Base-by-base conservation (phyloP, 2,888 invertebrate genomes). In the Leptogaster cylindrica region DNA sequence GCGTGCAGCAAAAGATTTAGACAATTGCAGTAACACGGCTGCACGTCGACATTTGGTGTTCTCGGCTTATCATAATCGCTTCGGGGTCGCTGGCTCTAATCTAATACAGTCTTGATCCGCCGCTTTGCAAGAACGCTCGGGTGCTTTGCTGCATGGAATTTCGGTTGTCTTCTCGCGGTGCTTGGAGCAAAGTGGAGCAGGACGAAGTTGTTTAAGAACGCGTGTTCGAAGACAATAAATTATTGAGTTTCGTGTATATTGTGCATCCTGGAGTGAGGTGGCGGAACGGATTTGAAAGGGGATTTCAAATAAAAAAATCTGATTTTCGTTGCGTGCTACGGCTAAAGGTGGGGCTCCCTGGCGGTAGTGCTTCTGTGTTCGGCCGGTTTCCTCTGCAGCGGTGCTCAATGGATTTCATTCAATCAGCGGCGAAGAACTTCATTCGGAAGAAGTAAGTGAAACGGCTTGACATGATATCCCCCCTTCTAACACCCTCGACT, bases 361-460 rank as follows among this genome's bases (percentile, higher is more conserved):
- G n/a, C n/a, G n/a, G n/a, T n/a, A n/a, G n/a, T n/a, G n/a, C 39
- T 50, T 27, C 20, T 31, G 14, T 36, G 39, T 8, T 23, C 39
- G n/a, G 23, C 25, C 20, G 10, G n/a, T 20, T 14, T 20, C n/a
- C 4, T 7, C 1, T 6, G 31, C 10, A 31, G 46, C n/a, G 4
- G 2, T 20, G n/a, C 14, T 36, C 20, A 23, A 23, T 55, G 55
- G 55, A 55, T 39, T 55, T 55, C 55, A 23, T 33, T 36, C 23
- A 23, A 36, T 55, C 18, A 55, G 12, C 2, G 39, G 33, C 3
- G 27, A 33, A 39, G 31, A n/a, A 55, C 55, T n/a, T n/a, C n/a
- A n/a, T n/a, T n/a, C n/a, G 12, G 39, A 20, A 55, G 16, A 55
- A 55, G 55, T 55, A 55, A 55, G 55, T 55, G 25, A 55, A 55